phyloP scores from a whole-genome alignment of 2,888 invertebrate genomes.

The Noctuana brunneofusca region DNA sequence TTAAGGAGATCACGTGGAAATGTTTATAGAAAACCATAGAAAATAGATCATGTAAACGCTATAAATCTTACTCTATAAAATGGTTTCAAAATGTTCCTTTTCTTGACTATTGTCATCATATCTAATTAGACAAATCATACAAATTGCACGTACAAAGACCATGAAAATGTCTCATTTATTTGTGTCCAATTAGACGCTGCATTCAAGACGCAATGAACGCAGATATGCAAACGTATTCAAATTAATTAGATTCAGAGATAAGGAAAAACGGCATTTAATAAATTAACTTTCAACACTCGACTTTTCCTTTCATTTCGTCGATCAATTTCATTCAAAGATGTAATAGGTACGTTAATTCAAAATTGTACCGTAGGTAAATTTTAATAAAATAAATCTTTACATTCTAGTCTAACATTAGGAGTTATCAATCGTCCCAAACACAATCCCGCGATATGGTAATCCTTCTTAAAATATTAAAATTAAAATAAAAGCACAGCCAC shows the following conservation, averaged over 20 bases:
- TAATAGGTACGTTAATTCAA: not conserved
- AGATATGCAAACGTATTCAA: constrained; percentile 19
- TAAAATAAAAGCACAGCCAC: not conserved
- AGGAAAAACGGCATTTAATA: constrained; percentile 6
- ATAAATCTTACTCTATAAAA: too few relatives aligned
- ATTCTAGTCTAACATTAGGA: too few relatives aligned
- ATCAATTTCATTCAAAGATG: not conserved
- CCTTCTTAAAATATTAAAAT: not conserved
- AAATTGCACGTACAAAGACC: not conserved
- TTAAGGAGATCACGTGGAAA: too few relatives aligned
- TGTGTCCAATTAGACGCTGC: constrained; percentile 5
- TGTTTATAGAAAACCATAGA: too few relatives aligned
- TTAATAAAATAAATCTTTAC: not conserved
- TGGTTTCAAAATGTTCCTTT: too few relatives aligned
- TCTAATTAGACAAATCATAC: not conserved
- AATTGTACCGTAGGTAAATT: not conserved
- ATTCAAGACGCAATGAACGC: constrained; percentile 9
- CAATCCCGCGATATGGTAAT: not conserved
- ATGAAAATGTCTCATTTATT: constrained; percentile 2
- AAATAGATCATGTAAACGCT: too few relatives aligned
- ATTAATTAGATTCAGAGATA: constrained; percentile 16
- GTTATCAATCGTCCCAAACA: too few relatives aligned
- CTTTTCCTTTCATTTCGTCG: constrained; percentile 5
- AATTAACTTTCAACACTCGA: constrained; percentile 4
- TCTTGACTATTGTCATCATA: too few relatives aligned